These are phyloP conservation scores for Chaetura pelagica DNA, from an alignment of 2,113 vertebrate species.

Conservation along the genomic window DNA sequence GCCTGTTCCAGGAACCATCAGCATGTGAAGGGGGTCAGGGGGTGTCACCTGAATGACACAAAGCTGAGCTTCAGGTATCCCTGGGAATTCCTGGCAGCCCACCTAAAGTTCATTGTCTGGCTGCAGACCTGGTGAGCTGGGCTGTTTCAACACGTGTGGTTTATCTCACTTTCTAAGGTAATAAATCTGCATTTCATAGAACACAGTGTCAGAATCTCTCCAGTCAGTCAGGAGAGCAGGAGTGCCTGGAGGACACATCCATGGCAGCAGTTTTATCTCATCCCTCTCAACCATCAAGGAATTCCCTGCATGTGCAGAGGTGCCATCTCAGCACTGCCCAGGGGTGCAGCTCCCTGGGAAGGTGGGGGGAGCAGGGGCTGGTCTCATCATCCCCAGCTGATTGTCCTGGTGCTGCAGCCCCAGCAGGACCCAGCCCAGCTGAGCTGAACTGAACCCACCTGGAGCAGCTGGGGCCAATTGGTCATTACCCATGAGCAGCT, in stretches of 20 bases:
- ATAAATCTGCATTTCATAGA: neutral
- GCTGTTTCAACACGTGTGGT: fast-evolving
- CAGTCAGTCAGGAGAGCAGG: fast-evolving
- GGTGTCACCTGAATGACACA: neutral
- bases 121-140: neutral
- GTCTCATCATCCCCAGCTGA: neutral
- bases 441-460: neutral
- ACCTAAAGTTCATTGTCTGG: neutral
- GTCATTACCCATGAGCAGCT: neutral
- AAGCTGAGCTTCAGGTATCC: neutral
- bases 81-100: neutral
- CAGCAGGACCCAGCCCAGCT: neutral
- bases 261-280: fast-evolving
- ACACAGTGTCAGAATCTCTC: fast-evolving
- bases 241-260: neutral
- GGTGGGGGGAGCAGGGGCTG: neutral
- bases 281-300: neutral
- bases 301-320: fast-evolving
- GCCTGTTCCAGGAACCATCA: neutral
- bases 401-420: fast-evolving
- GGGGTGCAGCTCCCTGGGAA: fast-evolving
- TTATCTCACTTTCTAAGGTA: neutral
- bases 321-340: neutral
- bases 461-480: too few species aligned
- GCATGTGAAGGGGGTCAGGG: fast-evolving